Evolutionary conservation across 2,888 invertebrate species (phyloP).

Genomic region (Apocheima hispidaria): DNA sequence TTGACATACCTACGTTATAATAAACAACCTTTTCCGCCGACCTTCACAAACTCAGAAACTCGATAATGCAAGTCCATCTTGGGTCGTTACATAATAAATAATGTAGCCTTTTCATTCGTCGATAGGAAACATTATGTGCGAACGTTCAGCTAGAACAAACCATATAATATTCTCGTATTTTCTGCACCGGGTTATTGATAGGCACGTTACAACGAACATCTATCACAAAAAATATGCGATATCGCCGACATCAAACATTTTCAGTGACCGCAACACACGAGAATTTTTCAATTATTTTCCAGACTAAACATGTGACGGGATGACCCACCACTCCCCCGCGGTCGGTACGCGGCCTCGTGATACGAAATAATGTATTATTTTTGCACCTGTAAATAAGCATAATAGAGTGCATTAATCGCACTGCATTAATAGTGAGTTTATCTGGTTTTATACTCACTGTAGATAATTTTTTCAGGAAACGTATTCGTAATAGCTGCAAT

Average conservation of each 20-base stretch:
- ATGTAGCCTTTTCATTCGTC: not conserved
- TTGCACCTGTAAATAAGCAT: not conserved
- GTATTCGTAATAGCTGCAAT: slow-evolving; percentile 98
- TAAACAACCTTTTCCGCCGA: not conserved
- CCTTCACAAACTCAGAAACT: not conserved
- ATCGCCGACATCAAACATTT: slow-evolving; percentile 34
- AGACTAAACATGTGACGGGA: slow-evolving; percentile 26
- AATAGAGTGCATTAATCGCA: not conserved
- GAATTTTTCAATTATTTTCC: slow-evolving; percentile 33
- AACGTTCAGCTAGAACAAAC: not conserved
- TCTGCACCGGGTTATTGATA: slow-evolving; percentile 35
- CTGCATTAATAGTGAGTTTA: not conserved
- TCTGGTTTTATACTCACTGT: not conserved
- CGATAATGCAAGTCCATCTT: not conserved
- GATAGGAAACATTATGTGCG: not conserved
- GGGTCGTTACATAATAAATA: not conserved
- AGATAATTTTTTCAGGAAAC: slow-evolving; percentile 88
- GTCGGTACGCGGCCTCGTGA: not conserved
- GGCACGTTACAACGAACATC: slow-evolving; percentile 36
- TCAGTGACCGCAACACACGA: slow-evolving; percentile 12
- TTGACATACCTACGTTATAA: no score
- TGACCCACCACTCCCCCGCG: not conserved
- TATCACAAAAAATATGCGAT: slow-evolving; percentile 37
- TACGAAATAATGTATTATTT: not conserved
- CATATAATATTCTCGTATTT: slow-evolving; percentile 38